Base-by-base conservation (phyloP, 2,797 vertebrate species). In the Iguana delicatissima region DNA sequence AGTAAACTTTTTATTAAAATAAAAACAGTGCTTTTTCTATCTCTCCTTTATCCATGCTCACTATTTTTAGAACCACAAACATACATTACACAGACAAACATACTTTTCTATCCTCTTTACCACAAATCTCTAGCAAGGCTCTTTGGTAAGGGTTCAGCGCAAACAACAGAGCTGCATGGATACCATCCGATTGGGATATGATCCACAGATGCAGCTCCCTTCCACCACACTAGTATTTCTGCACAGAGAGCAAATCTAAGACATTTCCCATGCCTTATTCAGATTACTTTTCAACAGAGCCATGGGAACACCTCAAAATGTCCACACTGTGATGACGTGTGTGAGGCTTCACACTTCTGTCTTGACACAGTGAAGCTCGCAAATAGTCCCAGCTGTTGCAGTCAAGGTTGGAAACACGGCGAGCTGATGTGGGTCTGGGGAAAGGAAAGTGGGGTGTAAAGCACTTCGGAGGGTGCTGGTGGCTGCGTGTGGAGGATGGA, bases 401-500 rank as follows among this genome's bases (percentile, higher is more conserved):
- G 86, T 99, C 98, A 99, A 97, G 98, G 98, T 95, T 98, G 98
- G 97, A 98, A 99, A 97, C 98, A 98, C 73, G 98, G 98, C 88
- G 98, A 98, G 88, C 98, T 96, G 95, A 99, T 98, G 92, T 99
- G 98, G 94, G 98, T 98, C 93, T 98, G 98, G 89, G 98, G 98
- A 96, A 98, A 98, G 96, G 97, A 97, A 59, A 98, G 98, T 13
- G 98, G 81, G 26, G 98, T 96, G 24, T 98, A 98, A 85, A 98
- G 97, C 94, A 98, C 97, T 59, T 98, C 98, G 0, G 98, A 96
- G 83, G 98, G 96, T 0, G 98, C 96, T 0, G 98, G 96, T 7
- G 98, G 94, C 74, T 98, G 91, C 1, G 97, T 95, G 0, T 97
- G 95, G 95, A 99, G 96, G 91, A 98, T 96, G 0, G 98, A 98